Percentiles rank a stretch among this genome's conserved stretches.
These are phyloP conservation scores for Ophion obscuratus DNA, from an alignment of 2,888 invertebrate genomes.

Conservation along the genomic window DNA sequence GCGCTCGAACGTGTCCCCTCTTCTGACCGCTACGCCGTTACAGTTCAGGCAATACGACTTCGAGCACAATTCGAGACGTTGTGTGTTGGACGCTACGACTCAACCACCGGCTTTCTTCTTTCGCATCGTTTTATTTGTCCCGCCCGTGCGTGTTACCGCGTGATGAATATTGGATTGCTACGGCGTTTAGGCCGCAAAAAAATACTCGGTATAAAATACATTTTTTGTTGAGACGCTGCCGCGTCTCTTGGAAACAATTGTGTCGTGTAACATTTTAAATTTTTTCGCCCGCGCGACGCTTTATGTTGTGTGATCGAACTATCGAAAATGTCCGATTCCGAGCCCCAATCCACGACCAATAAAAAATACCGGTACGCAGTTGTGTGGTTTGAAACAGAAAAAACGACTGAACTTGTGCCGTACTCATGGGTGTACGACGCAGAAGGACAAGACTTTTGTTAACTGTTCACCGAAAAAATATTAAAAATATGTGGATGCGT, in stretches of 20 bases:
- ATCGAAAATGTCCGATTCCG: slow-evolving; percentile 36
- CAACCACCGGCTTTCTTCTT: background rate
- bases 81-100: background rate
- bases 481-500: slow-evolving; percentile 33
- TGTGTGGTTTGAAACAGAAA: slow-evolving; percentile 39
- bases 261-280: background rate
- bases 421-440: slow-evolving; percentile 33
- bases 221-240: no score
- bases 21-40: background rate
- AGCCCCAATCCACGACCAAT: slow-evolving; percentile 29
- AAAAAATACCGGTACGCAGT: slow-evolving; percentile 46
- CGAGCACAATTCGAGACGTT: background rate
- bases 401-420: slow-evolving; percentile 46
- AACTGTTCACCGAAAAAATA: slow-evolving; percentile 41
- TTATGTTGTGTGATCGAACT: background rate
- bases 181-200: background rate
- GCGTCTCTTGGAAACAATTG: no score
- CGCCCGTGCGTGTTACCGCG: background rate
- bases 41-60: background rate
- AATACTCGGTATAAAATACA: background rate
- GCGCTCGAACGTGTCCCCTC: background rate
- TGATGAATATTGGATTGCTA: background rate
- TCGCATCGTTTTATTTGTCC: background rate
- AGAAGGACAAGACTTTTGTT: slow-evolving; percentile 47
- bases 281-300: background rate